Base-by-base conservation (phyloP, 1,140 invertebrate genomes). In the Caenorhabditis remanei region DNA sequence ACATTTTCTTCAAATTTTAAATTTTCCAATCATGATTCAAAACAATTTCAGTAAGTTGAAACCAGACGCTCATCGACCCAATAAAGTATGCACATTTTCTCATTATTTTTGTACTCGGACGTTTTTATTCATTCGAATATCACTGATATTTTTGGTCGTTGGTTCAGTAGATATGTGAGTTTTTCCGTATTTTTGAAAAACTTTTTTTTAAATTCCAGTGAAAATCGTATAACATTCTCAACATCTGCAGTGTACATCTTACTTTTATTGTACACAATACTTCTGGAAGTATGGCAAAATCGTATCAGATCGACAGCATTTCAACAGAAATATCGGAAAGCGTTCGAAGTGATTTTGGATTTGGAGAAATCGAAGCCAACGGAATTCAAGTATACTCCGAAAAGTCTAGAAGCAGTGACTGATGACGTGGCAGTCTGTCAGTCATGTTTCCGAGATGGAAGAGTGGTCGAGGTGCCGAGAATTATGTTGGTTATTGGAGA, bases 111-210 rank as follows among this genome's bases (percentile, higher is more conserved):
- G 71, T n/a, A 24, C 43, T 50, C 71, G 71, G n/a, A 79, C 71
- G 2, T 79, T 79, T 50, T 6, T 79, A 11, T 79, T 79, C 19
- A 79, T 79, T 50, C 16, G 71, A 11, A 53, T 85, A 55, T 71
- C 65, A 79, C n/a, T 67, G 46, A 16, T 87, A 4, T 87, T 87
- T 19, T 19, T 87, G 21, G 46, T 58, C 9, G 21, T 87, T 50
- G 86, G 86, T 48, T 71, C 86, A 3, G 86, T 87, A 0, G 86
- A 87, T 55, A 65, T 87, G 86, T 87, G 50, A 86, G 85, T 58
- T 43, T 55, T 2, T 71, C 5, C 50, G 46, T 13, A 56, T 16
- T 75, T 9, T 63, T 19, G 46, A 24, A 85, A 75, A 11, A 40
- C 24, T 53, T n/a, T 11, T n/a, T 5, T n/a, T 2, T 32, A 21